Base-by-base conservation (phyloP, 1,140 invertebrate genomes). In the Maniola jurtina region DNA sequence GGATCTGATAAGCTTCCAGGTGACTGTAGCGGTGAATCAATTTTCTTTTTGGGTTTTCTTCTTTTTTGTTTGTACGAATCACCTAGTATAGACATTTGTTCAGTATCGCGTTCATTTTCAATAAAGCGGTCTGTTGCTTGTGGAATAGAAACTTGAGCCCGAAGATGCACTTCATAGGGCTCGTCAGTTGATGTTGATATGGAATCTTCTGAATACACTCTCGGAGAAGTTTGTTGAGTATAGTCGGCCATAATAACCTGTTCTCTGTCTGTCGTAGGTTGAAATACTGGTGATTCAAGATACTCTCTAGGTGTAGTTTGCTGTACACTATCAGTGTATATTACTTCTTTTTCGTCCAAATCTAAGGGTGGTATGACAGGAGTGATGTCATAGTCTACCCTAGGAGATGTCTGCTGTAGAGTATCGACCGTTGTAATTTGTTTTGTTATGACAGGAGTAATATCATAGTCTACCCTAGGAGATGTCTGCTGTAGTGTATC, bases 111-210 rank as follows among this genome's bases (percentile, higher is more conserved):
- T 78, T 90, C 86, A 72, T 69, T 87, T 16, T 83, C 80, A 14
- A 90, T 71, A 34, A 89, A 89, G 36, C 89, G 83, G 42, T 72
- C 76, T 9, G 80, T 82, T 11, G 76, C 73, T 77, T 93, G 91
- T 0, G 93, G 93, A 70, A 94, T 91, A 15, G 91, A 91, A 42
- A 94, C 90, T 69, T 92, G 91, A n/a, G 93, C 92, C 74, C 92
- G 81, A 25, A 94, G 91, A 70, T 94, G 93, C 6, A 94, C 83
- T 81, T 94, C 93, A 66, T 93, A 94, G 5, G 93, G 93, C 71
- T 94, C 93, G 60, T 93, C 92, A 60, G 91, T 82, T 6, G 91
- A 92, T 54, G 90, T 86, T 35, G 87, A 88, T 65, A 86, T 84
- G 5, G 88, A 86, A 66, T 79, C 80, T 71, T 90, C 87, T 40